These are phyloP conservation scores for Heliconius hortense DNA, from an alignment of 2,888 invertebrate genomes.

Conservation along the genomic window DNA sequence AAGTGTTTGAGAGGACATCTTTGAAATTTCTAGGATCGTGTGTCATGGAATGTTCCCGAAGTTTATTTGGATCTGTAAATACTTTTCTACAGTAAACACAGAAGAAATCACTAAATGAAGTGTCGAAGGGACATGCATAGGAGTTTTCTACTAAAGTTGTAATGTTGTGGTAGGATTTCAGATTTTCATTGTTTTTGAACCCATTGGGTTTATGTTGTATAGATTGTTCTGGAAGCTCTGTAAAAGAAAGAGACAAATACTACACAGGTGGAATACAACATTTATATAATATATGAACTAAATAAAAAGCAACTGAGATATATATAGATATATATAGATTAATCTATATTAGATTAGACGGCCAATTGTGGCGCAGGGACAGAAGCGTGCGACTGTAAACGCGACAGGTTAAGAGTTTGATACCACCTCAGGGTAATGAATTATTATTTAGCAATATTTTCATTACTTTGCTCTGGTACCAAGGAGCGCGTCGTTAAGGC, in stretches of 20 bases:
- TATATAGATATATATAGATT: no score
- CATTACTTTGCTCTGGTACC: neutral
- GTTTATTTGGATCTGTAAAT: conserved; percentile 62
- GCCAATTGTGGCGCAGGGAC: neutral
- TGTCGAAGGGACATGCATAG: conserved; percentile 66
- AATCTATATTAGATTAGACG: neutral
- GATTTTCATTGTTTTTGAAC: conserved; percentile 30
- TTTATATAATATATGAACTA: neutral
- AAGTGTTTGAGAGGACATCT: conserved; percentile 46
- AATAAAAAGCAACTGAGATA: neutral
- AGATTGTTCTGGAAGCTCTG: conserved; percentile 35
- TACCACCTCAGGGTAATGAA: neutral
- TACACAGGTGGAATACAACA: no score
- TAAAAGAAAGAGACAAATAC: conserved; percentile 9
- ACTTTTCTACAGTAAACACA: conserved; percentile 56
- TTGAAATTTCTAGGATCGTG: conserved; percentile 63
- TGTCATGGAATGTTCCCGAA: conserved; percentile 61
- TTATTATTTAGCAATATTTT: neutral
- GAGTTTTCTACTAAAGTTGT: conserved; percentile 63
- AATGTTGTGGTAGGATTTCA: conserved; percentile 55
- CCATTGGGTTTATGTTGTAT: conserved; percentile 32
- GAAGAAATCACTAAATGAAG: conserved; percentile 66
- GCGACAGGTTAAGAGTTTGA: neutral
- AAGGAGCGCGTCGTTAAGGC: no score
- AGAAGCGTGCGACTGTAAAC: neutral